Evolutionary conservation across 1,140 invertebrate species (phyloP), one percentile per base, ranked within the genome.

Genomic region (Leptopilina boulardi): DNA sequence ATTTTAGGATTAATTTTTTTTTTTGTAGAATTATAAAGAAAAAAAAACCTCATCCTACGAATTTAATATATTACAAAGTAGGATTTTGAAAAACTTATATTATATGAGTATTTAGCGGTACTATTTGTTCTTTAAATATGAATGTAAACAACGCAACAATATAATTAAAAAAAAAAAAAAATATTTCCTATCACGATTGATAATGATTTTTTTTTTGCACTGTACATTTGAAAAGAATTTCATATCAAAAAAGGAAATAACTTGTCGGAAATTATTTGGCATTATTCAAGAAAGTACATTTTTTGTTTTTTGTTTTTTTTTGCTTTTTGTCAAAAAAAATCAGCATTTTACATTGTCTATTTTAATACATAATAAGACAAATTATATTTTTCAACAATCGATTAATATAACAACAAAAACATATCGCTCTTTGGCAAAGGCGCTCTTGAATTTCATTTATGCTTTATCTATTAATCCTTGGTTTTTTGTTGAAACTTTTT

Each of bases 91-190:
- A n/a, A 59, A 54, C 10, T 54, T 9, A 66, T 11, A 30, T 66
- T n/a, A 30, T 30, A 30, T n/a, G 59, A 66, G 59, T 66, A 66
- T 66, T 66, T 11, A 23, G 3, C 23, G 59, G 59, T 66, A 66
- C 59, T 30, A n/a, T 66, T 30, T 59, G 15, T 59, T 54, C 30
- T 59, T 59, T 74, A 74, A 74, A 74, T 74, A 74, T 23, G n/a
- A 74, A 59, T 21, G 56, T 74, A 54, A 74, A 56, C 26, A 74
- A 74, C 30, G 73, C n/a, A 74, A 41, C 73, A 59, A 74, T 59
- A 59, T 44, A 42, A 30, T 21, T 73, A 73, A 11, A 10, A 10
- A 3, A 54, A 59, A n/a, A 23, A 21, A 59, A 59, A 11, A 26
- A 26, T 59, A 23, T 59, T 59, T 59, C 21, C 10, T 51, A 51